Base-by-base conservation (phyloP, 2,113 vertebrate species). In the Bombycilla garrulus region DNA sequence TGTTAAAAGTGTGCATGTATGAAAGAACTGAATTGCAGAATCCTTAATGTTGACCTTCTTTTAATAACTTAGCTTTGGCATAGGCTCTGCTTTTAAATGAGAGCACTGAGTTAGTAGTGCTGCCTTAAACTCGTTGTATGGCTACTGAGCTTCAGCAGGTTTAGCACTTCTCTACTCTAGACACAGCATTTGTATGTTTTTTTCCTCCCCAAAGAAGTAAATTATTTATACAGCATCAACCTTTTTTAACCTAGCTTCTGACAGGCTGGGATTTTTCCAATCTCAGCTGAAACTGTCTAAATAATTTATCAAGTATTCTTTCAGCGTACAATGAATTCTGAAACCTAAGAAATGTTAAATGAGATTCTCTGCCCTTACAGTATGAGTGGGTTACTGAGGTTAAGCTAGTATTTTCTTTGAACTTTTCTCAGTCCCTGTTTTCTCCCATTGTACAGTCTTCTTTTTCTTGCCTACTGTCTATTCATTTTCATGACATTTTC, bases 281-380 rank as follows among this genome's bases (percentile, higher is more conserved):
- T 97, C 96, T 97, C 54, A 26, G 86, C 79, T 95, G 97, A 97
- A 97, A 95, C 88, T 81, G 86, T 96, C 92, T 98, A 97, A 98
- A 98, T 98, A 97, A 98, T 98, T 98, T 97, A 98, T 97, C 88
- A 94, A 94, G 94, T 95, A 88, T 97, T 97, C 89, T 95, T 96
- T 95, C 95, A 95, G 90, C 42, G 25, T 95, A 95, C 94, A 97
- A 96, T 96, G 92, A 77, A 81, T 97, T 96, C 94, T 91, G 94
- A 97, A 97, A 91, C 96, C 92, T 88, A 93, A 95, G 97, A 97
- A 97, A 97, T 97, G 94, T 96, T 97, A 98, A 97, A 90, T 97
- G 95, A 95, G 73, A 93, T 97, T 97, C 92, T 93, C 95, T 94
- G 89, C 84, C 93, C 89, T 87, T 94, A 71, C 81, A 90, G 71